Conservation (phyloP, 1,140 invertebrate species). For the Caenorhabditis inopinata region DNA sequence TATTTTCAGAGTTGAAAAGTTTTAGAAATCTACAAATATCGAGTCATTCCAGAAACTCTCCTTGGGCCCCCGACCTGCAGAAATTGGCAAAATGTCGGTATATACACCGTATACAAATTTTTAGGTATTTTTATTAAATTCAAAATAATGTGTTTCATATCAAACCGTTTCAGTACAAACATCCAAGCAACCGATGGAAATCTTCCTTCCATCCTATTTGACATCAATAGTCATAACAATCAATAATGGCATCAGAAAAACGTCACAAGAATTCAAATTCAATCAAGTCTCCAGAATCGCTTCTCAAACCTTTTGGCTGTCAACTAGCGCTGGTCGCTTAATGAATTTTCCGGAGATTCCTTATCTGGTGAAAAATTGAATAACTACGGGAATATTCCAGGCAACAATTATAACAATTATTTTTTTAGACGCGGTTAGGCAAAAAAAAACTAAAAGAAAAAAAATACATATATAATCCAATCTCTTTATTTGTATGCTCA, state of each 20-base stretch:
- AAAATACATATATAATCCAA: neutral
- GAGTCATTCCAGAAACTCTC: neutral
- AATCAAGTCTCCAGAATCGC: neutral
- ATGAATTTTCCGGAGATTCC: no score
- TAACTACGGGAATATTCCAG: neutral
- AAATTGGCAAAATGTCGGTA: neutral
- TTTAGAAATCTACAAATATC: no score
- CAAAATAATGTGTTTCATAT: no score
- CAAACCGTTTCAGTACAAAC: no score
- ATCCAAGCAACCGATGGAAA: neutral
- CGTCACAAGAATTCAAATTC: neutral
- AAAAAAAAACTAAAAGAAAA: neutral
- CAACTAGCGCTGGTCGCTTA: neutral
- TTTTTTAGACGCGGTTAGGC: neutral
- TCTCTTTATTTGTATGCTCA: neutral
- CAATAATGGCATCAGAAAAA: neutral
- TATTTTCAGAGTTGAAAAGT: no score
- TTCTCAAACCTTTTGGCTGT: neutral
- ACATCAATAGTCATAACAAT: neutral
- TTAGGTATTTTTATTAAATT: no score
- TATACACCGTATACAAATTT: no score
- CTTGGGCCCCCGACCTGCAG: conserved; percentile 15
- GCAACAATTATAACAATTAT: neutral
- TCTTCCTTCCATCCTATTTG: neutral
- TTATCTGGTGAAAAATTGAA: neutral